Conservation (phyloP, 2,888 invertebrate species). For the Drosophila birchii region DNA sequence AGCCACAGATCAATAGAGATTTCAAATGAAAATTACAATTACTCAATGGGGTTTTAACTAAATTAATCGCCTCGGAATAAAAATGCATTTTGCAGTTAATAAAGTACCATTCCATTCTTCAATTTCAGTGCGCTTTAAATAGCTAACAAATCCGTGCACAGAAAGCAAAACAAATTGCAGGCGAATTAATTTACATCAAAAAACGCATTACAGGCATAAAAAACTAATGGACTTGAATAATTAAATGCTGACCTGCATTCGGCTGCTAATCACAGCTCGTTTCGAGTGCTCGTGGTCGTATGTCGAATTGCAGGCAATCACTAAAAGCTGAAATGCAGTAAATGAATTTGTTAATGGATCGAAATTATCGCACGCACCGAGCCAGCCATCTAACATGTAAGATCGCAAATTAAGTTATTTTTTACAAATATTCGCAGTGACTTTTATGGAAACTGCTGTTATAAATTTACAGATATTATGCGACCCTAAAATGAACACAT, state of each 20-base stretch:
- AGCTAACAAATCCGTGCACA: constrained; percentile 12
- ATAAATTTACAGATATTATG: neutral
- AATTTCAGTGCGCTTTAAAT: neutral
- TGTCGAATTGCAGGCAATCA: constrained; percentile 8
- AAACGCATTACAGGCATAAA: constrained; percentile 30
- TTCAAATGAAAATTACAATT: constrained; percentile 7
- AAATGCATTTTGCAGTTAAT: constrained; percentile 11
- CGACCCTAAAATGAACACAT: neutral
- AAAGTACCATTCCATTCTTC: neutral
- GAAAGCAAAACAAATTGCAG: constrained; percentile 23
- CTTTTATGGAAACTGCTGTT: neutral
- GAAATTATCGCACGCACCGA: constrained; percentile 15
- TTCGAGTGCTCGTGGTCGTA: constrained; percentile 2
- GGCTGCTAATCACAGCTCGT: constrained; percentile 18
- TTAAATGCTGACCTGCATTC: constrained; percentile 42
- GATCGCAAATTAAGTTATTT: constrained; percentile 19
- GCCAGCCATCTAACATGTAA: neutral
- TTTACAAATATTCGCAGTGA: neutral
- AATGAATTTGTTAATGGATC: constrained; percentile 12
- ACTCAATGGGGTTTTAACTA: constrained; percentile 6
- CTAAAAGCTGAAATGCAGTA: constrained; percentile 9
- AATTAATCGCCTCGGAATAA: constrained; percentile 18
- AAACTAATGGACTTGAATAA: constrained; percentile 43
- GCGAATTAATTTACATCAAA: constrained; percentile 36
- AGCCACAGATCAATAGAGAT: constrained; percentile 5